Conservation (phyloP, 1,140 invertebrate genomes). For the Drosophila kurseongensis region DNA sequence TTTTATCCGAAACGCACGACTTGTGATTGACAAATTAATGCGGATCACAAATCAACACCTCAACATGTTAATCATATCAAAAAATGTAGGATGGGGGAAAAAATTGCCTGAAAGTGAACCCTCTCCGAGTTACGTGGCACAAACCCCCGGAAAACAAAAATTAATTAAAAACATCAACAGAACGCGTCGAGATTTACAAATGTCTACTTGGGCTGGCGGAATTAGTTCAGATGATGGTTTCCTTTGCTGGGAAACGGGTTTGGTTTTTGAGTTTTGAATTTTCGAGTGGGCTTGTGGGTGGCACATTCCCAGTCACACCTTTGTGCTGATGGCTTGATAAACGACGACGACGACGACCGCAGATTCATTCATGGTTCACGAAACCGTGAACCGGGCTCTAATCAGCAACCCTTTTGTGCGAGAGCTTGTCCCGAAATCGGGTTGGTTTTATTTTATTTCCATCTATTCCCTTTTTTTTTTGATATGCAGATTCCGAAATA, state of each 20-base stretch:
- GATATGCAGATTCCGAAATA: conserved; percentile 72
- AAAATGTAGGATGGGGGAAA: conserved; percentile 18
- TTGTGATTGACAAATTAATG: conserved; percentile 77
- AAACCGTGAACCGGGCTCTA: conserved; percentile 57
- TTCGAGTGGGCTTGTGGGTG: conserved; percentile 19
- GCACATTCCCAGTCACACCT: conserved; percentile 52
- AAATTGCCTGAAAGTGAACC: conserved; percentile 23
- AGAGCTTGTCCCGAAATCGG: conserved; percentile 42
- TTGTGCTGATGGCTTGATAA: conserved; percentile 68
- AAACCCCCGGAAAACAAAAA: conserved; percentile 43
- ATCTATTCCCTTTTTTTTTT: conserved; percentile 47
- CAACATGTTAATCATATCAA: conserved; percentile 68
- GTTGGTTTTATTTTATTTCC: conserved; percentile 40
- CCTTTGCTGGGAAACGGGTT: conserved; percentile 19
- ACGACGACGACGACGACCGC: conserved; percentile 69
- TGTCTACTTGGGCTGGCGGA: conserved; percentile 44
- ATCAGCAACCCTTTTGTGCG: conserved; percentile 75
- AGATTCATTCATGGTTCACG: conserved; percentile 75
- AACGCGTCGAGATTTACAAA: conserved; percentile 73
- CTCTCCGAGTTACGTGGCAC: conserved; percentile 15
- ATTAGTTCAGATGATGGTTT: conserved; percentile 71
- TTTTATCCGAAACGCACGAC: conserved; percentile 52
- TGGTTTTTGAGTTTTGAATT: conserved; percentile 36
- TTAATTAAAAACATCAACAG: conserved; percentile 83
- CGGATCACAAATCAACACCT: conserved; percentile 79